Evolutionary conservation across 2,888 invertebrate genomes (phyloP), one percentile per base, ranked within the genome.

Genomic region (Achlya flavicornis): DNA sequence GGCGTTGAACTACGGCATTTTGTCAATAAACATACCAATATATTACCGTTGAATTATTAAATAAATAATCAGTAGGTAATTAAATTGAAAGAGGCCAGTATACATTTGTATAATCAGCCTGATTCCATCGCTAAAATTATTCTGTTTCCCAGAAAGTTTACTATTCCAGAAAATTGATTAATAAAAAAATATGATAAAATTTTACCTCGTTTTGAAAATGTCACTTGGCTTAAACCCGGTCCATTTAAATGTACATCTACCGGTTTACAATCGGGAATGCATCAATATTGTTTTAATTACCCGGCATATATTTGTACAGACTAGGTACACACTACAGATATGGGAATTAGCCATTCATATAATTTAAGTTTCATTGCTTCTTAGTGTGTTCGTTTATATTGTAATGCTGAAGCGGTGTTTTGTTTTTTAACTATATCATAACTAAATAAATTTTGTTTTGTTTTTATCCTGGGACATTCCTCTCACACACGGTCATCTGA

Each of bases 281-380:
- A 78, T 76, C 70, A 68, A 72, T 73, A 74, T 67, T 62, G 67
- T 68, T 72, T 78, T 78, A 77, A 78, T 76, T 74, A 69, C 63
- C 71, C 74, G 73, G 71, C 67, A 70, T 65, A 69, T 74, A 74
- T 75, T 67, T 67, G 65, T 63, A 62, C 65, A 63, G 65, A 68
- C 63, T 59, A 5, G 5, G 33, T 33, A 35, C 35, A 1, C 4
- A 66, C 62, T 71, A 70, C 65, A 71, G 72, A 75, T 74, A 68
- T 62, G 76, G 64, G 62, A 66, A 76, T 77, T 71, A 67, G 67
- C 64, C 53, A 64, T 65, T 60, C 46, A 46, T 64, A 61, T 26
- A 38, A 46, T 16, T 53, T 64, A 63, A 26, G 58, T 58, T 60
- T 65, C 48, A n/a, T n/a, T n/a, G n/a, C 16, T 19, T 53, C 48